Conservation (phyloP, 2,797 vertebrate genomes). For the Coilia nasus region DNA sequence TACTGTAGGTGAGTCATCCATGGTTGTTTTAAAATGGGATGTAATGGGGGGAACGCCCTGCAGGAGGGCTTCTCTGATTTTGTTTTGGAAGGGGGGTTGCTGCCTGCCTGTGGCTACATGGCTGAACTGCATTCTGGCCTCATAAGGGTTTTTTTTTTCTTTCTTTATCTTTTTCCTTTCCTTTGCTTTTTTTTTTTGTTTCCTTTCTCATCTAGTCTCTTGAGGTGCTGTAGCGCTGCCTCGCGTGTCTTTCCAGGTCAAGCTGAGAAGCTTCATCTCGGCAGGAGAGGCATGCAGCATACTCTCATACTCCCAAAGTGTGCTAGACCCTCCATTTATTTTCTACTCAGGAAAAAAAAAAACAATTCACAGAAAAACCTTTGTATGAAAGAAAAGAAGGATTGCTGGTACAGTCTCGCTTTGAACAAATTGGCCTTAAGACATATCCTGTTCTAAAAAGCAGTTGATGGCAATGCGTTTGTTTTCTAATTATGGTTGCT, state of each 20-base stretch:
- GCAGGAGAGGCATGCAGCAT: not conserved
- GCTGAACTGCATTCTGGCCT: constrained; percentile 10
- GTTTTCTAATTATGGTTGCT: not conserved
- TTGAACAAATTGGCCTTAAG: not conserved
- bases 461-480: not conserved
- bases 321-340: not conserved
- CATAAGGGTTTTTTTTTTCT: not conserved
- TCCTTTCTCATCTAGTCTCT: not conserved
- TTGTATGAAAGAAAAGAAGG: not conserved
- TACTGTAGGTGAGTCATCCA: not conserved
- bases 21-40: not conserved
- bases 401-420: not conserved
- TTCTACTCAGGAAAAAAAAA: not conserved
- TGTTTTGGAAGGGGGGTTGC: not conserved
- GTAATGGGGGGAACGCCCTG: not conserved
- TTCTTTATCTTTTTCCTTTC: not conserved
- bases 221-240: not conserved
- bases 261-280: not conserved
- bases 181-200: not conserved
- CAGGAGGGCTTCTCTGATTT: not conserved
- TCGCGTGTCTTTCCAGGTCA: not conserved
- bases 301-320: not conserved
- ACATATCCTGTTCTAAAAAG: not conserved
- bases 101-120: not conserved
- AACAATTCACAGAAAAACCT: not conserved